These are phyloP conservation scores for Anoplius nigerrimus DNA, from an alignment of 2,888 invertebrate genomes.

Conservation along the genomic window DNA sequence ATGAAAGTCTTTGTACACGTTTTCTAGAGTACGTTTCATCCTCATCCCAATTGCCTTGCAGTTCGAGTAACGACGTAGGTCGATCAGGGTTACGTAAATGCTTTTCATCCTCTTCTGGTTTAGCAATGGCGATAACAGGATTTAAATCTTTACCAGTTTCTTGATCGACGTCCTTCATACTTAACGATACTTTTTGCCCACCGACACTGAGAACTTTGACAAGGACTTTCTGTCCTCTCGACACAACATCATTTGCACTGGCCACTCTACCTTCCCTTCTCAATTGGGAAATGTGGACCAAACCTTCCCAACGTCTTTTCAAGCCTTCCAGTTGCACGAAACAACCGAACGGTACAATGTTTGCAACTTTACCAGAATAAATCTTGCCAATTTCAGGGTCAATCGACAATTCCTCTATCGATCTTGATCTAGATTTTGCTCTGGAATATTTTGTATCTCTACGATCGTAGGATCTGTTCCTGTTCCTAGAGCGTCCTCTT, in stretches of 20 bases:
- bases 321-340: slow-evolving; percentile 97
- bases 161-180: slow-evolving; percentile 99
- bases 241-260: slow-evolving; percentile 95
- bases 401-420: slow-evolving; percentile 80
- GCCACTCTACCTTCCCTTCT: slow-evolving; percentile 95
- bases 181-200: slow-evolving; percentile 91
- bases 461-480: slow-evolving; percentile 58
- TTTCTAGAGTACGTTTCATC: slow-evolving; percentile 89
- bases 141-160: slow-evolving; percentile 95
- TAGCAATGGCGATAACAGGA: slow-evolving; percentile 83
- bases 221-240: slow-evolving; percentile 90
- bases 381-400: slow-evolving; percentile 91
- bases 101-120: slow-evolving; percentile 81
- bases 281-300: slow-evolving; percentile 97
- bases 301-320: slow-evolving; percentile 92
- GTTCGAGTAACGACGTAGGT: slow-evolving; percentile 79
- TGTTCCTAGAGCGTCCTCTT: slow-evolving; percentile 63
- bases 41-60: slow-evolving; percentile 80
- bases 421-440: slow-evolving; percentile 68
- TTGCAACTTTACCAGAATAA: slow-evolving; percentile 95
- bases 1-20: slow-evolving; percentile 93
- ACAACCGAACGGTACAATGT: slow-evolving; percentile 98
- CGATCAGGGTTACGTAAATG: slow-evolving; percentile 94
- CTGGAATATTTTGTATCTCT: slow-evolving; percentile 61
- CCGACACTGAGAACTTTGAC: slow-evolving; percentile 93